Conservation (phyloP, 30 jellyfish, hydroid and myxozoan genomes). For the Turritopsis dohrnii region DNA sequence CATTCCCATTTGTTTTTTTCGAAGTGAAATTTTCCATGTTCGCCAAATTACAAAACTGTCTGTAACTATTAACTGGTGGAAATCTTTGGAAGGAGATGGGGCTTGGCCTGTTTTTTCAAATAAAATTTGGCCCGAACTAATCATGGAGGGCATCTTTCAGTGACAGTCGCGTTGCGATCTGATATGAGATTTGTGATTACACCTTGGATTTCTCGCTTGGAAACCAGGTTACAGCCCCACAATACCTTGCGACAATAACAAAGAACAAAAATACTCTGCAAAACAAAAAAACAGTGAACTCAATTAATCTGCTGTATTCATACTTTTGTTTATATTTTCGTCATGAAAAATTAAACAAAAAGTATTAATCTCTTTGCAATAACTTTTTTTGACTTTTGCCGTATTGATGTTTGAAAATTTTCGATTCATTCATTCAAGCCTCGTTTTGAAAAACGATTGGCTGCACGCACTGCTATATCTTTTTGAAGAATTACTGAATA, state of each 20-base stretch:
- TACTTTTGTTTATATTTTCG: neutral
- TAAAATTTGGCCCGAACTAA: constrained; percentile 38
- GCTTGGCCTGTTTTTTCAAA: constrained; percentile 88
- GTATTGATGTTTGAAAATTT: neutral
- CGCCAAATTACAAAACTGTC: constrained; percentile 68
- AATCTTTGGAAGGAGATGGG: constrained; percentile 86
- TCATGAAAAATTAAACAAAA: neutral
- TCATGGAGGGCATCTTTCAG: constrained; percentile 67
- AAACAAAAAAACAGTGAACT: too few relatives aligned
- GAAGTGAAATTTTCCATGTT: constrained; percentile 76
- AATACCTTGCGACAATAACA: neutral
- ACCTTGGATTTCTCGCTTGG: neutral
- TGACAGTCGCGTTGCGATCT: neutral
- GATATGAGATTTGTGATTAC: neutral
- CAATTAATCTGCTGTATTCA: too few relatives aligned
- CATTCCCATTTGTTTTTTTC: constrained; percentile 60
- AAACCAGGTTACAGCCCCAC: neutral
- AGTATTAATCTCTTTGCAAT: neutral
- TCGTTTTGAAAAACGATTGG: neutral
- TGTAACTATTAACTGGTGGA: constrained; percentile 79
- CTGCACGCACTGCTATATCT: neutral
- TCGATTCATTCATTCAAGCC: constrained; percentile 11
- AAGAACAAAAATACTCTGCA: neutral
- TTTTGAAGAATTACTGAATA: neutral
- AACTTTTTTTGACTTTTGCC: neutral